Evolutionary conservation across 2,113 vertebrate genomes (phyloP).

Genomic region (Alligator sinensis): DNA sequence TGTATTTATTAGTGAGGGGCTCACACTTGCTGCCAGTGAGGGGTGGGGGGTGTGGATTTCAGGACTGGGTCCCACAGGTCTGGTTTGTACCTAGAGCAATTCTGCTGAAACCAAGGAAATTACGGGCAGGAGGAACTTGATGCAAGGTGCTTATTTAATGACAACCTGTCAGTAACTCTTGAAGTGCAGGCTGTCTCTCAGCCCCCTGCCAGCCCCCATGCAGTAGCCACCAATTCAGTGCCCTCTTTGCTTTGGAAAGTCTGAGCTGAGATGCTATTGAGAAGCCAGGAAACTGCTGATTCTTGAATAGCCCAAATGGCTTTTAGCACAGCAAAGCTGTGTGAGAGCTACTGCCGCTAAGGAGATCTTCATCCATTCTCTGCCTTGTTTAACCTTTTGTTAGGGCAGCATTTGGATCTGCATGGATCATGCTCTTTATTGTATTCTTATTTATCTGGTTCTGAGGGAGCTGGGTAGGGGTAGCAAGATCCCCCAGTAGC

Average conservation of each 20-base stretch:
- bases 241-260: conserved; percentile 16
- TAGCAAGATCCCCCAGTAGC: neutral
- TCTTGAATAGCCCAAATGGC: neutral
- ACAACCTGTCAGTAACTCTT: conserved; percentile 39
- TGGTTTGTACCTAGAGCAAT: conserved; percentile 51
- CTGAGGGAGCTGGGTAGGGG: neutral
- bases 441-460: fast-evolving
- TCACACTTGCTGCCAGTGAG: conserved; percentile 33
- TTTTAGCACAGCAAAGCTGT: neutral
- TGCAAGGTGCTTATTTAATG: conserved; percentile 61
- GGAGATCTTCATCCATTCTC: conserved; percentile 2
- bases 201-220: conserved; percentile 12
- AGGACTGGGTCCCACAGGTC: conserved; percentile 40
- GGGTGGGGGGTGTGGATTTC: conserved; percentile 49
- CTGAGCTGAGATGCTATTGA: conserved; percentile 13
- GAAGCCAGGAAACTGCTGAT: neutral
- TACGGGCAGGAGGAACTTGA: conserved; percentile 38
- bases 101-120: conserved; percentile 41
- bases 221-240: neutral
- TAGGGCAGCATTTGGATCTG: neutral
- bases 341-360: neutral
- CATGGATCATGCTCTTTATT: neutral
- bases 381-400: conserved; percentile 9
- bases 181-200: neutral
- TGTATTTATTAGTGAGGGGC: neutral